Evolutionary conservation across 1,140 invertebrate species (phyloP).

Genomic region (Zaprionus capensis): DNA sequence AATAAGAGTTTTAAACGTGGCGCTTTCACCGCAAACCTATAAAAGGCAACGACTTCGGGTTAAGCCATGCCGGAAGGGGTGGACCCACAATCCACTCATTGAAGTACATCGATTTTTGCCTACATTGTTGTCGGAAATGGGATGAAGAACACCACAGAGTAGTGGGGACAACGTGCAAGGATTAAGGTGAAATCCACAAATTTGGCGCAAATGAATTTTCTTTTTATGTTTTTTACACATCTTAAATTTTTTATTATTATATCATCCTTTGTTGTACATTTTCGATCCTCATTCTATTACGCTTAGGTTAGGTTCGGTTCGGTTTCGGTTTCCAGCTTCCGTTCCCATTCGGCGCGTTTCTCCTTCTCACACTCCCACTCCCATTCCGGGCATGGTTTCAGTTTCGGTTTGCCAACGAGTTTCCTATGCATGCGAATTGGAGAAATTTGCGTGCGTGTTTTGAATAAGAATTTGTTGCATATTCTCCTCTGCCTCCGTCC

Average conservation of each 20-base stretch:
- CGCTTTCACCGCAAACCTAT: slow-evolving; percentile 65
- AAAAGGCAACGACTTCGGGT: slow-evolving; percentile 54
- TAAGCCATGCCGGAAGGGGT: slow-evolving; percentile 53
- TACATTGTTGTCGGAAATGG: slow-evolving; percentile 62
- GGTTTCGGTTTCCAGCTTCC: slow-evolving; percentile 40
- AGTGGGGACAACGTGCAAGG: slow-evolving; percentile 43
- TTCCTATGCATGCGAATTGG: slow-evolving; percentile 72
- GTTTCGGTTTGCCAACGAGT: slow-evolving; percentile 42
- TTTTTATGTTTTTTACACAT: slow-evolving; percentile 83
- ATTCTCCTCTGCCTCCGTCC: slow-evolving; percentile 50
- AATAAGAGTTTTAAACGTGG: slow-evolving; percentile 54
- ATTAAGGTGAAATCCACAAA: slow-evolving; percentile 83
- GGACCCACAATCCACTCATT: slow-evolving; percentile 55
- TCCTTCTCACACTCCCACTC: not conserved
- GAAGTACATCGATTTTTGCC: slow-evolving; percentile 70
- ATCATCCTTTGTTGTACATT: slow-evolving; percentile 80
- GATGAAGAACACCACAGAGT: not conserved
- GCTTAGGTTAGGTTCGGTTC: slow-evolving; percentile 60
- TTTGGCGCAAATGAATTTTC: slow-evolving; percentile 83
- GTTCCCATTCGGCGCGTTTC: not conserved
- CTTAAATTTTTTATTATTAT: slow-evolving; percentile 83
- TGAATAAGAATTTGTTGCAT: slow-evolving; percentile 83
- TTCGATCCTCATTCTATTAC: slow-evolving; percentile 81
- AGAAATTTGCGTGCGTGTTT: slow-evolving; percentile 83
- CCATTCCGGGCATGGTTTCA: slow-evolving; percentile 9